These are phyloP conservation scores for Oncorhynchus keta DNA, from an alignment of 2,113 vertebrate genomes.

Conservation along the genomic window DNA sequence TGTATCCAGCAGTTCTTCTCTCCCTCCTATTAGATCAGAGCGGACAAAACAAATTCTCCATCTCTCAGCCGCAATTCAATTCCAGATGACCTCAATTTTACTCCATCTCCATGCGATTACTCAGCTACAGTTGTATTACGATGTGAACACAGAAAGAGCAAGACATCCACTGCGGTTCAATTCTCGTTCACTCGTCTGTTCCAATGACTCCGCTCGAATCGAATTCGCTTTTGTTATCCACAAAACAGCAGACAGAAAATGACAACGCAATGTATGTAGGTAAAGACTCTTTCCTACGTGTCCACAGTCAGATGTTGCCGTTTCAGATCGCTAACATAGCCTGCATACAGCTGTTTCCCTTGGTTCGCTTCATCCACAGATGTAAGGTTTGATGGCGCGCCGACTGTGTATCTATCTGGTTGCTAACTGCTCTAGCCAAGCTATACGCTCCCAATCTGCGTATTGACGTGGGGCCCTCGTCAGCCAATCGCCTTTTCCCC, in stretches of 20 bases:
- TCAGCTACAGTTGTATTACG: not conserved
- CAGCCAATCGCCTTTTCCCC: not conserved
- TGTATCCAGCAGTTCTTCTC: not conserved
- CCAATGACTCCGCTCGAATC: not conserved
- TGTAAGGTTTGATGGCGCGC: not conserved
- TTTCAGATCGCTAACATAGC: not conserved
- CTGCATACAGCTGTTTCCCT: not conserved
- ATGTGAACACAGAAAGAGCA: not conserved
- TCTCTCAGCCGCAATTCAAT: not conserved
- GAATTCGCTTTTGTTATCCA: not conserved
- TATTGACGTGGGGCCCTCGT: not conserved
- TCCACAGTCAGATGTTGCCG: not conserved
- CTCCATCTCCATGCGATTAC: not conserved
- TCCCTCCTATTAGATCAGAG: not conserved
- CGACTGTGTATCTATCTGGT: not conserved
- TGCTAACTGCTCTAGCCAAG: too few species aligned
- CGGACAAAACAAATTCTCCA: not conserved
- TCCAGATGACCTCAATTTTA: not conserved
- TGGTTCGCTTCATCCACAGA: not conserved
- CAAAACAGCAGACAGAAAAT: not conserved
- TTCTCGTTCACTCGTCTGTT: not conserved
- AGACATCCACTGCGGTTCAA: not conserved
- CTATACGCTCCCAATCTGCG: not conserved
- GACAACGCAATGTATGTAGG: not conserved
- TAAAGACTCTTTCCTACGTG: not conserved